Base-by-base conservation (phyloP, 2,797 vertebrate genomes). In the Heteromormyrus szaboi region DNA sequence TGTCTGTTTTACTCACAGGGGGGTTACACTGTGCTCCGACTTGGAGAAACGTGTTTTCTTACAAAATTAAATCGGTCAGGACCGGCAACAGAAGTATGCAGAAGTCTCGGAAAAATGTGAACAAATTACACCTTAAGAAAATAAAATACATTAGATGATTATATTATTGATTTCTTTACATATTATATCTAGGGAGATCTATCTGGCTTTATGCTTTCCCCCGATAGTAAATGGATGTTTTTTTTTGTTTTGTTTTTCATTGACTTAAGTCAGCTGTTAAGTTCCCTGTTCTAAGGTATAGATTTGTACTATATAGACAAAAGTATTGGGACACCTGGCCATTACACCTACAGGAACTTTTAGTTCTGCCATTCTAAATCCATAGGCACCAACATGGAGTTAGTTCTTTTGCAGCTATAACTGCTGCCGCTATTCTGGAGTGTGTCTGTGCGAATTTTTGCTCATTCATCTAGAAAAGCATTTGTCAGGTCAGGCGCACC, bases 1-100 rank as follows among this genome's bases (percentile, higher is more conserved):
- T 33, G n/a, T 88, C 89, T 83, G 89, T 76, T 62, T 29, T 37
- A 89, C 92, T 37, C 62, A 41, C 68, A 41, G 68, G 65, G 33
- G 68, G 33, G 11, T 87, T 41, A 72, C 29, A 53, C n/a, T 44
- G 33, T n/a, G 65, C 14, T 54, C 48, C 51, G 11, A 19, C 65
- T 89, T 33, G 22, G n/a, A 51, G 2, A 37, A 12, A 59, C n/a
- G 29, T 89, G 22, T 84, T 84, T 48, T 25, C 51, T 83, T 46
- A 17, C 51, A 50, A 48, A 81, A 88, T 56, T 56, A 76, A 68
- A 25, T 88, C 17, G 44, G 79, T 85, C 84, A 85, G 29, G 41
- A 8, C 41, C 51, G 0, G 12, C 19, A 41, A 17, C 33, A 44
- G n/a, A 81, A 46, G 19, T 81, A 8, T 11, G 17, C 19, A 46